Evolutionary conservation across 2,888 invertebrate species (phyloP).

Genomic region (Drosophila koepferae): DNA sequence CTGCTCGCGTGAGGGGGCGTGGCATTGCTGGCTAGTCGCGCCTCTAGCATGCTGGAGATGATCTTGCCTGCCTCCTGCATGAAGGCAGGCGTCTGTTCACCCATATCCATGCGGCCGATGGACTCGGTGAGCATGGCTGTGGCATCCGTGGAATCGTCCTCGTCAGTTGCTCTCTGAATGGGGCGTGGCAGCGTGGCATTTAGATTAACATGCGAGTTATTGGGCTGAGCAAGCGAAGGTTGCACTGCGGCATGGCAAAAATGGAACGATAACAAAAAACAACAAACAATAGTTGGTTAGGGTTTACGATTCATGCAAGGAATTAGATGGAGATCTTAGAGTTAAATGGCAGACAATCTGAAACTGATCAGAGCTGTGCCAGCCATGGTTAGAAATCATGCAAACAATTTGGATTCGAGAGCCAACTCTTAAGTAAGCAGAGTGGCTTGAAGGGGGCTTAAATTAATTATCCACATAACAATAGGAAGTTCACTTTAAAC

Average conservation of each 20-base stretch:
- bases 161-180: conserved; percentile 44
- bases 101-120: conserved; percentile 81
- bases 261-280: conserved; percentile 21
- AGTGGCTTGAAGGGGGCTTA: neutral
- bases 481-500: neutral
- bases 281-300: conserved; percentile 24
- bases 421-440: neutral
- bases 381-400: conserved; percentile 19
- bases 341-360: neutral
- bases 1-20: conserved; percentile 70
- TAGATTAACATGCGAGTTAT: conserved; percentile 66
- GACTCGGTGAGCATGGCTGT: conserved; percentile 84
- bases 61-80: conserved; percentile 84
- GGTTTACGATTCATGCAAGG: conserved; percentile 39
- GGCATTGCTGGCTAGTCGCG: conserved; percentile 71
- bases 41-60: conserved; percentile 84
- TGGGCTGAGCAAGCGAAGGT: conserved; percentile 55
- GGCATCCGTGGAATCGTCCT: conserved; percentile 43
- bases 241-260: conserved; percentile 47
- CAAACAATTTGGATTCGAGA: neutral
- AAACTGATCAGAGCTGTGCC: neutral
- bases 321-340: conserved; percentile 2
- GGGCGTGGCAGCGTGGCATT: conserved; percentile 58
- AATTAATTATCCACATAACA: neutral
- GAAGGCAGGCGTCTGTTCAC: conserved; percentile 81